Percentiles rank a stretch among this genome's conserved stretches.
phyloP scores from a whole-genome alignment of 2,888 invertebrate species.

The Dendrolimus pini region DNA sequence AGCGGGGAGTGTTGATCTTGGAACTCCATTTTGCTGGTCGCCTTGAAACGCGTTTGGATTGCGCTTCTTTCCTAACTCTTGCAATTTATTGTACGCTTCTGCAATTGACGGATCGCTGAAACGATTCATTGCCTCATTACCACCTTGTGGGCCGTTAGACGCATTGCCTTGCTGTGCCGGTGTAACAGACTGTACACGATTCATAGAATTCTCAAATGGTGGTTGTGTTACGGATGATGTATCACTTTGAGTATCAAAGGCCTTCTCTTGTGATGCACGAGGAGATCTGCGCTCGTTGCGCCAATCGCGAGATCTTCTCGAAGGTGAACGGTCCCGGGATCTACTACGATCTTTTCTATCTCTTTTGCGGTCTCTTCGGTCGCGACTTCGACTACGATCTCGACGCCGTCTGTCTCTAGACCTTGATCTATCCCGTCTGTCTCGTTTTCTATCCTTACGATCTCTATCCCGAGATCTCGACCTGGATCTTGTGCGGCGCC shows the following conservation, averaged over 20 bases:
- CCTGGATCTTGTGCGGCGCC: slow-evolving; percentile 44
- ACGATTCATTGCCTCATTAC: slow-evolving; percentile 24
- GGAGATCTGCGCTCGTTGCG: slow-evolving; percentile 60
- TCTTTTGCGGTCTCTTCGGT: slow-evolving; percentile 63
- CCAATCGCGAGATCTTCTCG: slow-evolving; percentile 71
- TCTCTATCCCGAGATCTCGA: slow-evolving; percentile 54
- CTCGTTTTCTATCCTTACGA: slow-evolving; percentile 61
- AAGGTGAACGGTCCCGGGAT: slow-evolving; percentile 69
- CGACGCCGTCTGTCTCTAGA: slow-evolving; percentile 77
- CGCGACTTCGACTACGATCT: slow-evolving; percentile 78
- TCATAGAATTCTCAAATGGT: slow-evolving; percentile 17
- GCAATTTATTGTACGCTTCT: slow-evolving; percentile 53
- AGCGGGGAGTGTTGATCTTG: slow-evolving; percentile 21
- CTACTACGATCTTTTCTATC: slow-evolving; percentile 73
- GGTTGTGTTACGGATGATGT: slow-evolving; percentile 12
- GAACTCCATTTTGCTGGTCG: slow-evolving; percentile 28
- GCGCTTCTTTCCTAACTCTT: slow-evolving; percentile 73
- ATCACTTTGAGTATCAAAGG: slow-evolving; percentile 19
- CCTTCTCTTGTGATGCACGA: slow-evolving; percentile 43
- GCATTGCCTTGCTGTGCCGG: slow-evolving; percentile 3
- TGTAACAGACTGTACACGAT: not conserved
- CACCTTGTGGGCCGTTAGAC: slow-evolving; percentile 26
- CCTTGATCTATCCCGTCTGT: slow-evolving; percentile 68
- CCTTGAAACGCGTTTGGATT: slow-evolving; percentile 77
- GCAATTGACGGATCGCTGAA: slow-evolving; percentile 46